These are phyloP conservation scores for Orthonychiurus folsomi DNA, from an alignment of 2,888 invertebrate species.

Conservation along the genomic window DNA sequence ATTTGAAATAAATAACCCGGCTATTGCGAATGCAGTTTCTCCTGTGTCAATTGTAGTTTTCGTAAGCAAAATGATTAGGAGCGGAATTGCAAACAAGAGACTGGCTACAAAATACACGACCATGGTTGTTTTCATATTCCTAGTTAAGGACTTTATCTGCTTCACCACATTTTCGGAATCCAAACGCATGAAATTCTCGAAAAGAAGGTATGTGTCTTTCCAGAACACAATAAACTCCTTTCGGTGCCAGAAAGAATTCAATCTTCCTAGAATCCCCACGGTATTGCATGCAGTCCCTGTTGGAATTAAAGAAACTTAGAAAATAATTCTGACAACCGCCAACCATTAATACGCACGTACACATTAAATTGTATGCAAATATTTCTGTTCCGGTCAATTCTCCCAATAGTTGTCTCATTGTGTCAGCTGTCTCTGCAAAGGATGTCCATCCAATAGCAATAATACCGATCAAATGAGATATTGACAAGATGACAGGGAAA, in stretches of 20 bases:
- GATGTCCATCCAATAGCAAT: not conserved
- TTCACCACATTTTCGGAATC: not conserved
- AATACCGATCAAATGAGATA: not conserved
- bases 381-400: not conserved
- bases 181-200: not conserved
- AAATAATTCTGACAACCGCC: not conserved
- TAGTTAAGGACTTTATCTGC: not conserved
- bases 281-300: not conserved
- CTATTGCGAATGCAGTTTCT: not conserved
- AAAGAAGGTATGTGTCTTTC: not conserved
- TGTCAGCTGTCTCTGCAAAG: not conserved
- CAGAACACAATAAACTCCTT: not conserved
- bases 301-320: not conserved
- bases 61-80: not conserved
- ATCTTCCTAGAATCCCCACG: not conserved
- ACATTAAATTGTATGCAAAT: not conserved
- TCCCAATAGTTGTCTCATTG: not conserved
- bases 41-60: not conserved
- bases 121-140: not conserved
- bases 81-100: not conserved
- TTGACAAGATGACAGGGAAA: not conserved
- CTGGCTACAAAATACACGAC: not conserved
- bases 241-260: not conserved
- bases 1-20: not conserved
- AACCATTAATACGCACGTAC: not conserved